These are phyloP conservation scores for Xanthia icteritia DNA, from an alignment of 2,888 invertebrate genomes.

Conservation along the genomic window DNA sequence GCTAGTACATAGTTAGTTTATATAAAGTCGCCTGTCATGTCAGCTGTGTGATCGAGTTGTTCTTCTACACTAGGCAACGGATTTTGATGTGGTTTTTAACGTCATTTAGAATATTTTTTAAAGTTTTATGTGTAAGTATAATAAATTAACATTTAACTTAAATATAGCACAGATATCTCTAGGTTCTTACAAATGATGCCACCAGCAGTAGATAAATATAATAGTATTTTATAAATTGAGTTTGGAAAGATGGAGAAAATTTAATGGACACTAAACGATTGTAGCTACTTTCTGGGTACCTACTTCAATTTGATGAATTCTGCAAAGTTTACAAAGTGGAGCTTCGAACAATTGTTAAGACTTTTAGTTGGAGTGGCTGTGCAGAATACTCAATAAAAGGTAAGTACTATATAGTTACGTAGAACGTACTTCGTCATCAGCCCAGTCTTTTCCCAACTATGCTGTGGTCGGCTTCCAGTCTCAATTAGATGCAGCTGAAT, in stretches of 20 bases:
- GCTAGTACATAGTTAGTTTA: too few relatives aligned
- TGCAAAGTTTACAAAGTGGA: constrained; percentile 23
- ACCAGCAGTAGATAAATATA: neutral
- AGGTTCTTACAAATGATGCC: neutral
- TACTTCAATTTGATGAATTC: constrained; percentile 26
- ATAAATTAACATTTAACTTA: too few relatives aligned
- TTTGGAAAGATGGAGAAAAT: constrained; percentile 24
- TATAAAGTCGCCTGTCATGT: too few relatives aligned
- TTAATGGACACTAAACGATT: constrained; percentile 28
- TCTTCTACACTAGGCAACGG: neutral
- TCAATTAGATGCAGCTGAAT: too few relatives aligned
- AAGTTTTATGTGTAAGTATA: too few relatives aligned
- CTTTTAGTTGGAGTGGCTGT: constrained; percentile 2
- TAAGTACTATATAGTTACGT: neutral
- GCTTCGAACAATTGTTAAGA: constrained; percentile 3
- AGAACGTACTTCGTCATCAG: neutral
- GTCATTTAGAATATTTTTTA: too few relatives aligned
- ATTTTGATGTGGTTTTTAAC: too few relatives aligned
- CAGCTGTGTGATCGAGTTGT: neutral
- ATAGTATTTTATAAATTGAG: constrained; percentile 13
- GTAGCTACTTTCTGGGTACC: neutral
- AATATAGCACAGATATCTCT: too few relatives aligned
- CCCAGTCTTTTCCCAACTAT: too few relatives aligned
- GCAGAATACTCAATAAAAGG: neutral
- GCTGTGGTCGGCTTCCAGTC: too few relatives aligned